Evolutionary conservation across 2,888 invertebrate species (phyloP).

Genomic region (Lucinisca nassula): DNA sequence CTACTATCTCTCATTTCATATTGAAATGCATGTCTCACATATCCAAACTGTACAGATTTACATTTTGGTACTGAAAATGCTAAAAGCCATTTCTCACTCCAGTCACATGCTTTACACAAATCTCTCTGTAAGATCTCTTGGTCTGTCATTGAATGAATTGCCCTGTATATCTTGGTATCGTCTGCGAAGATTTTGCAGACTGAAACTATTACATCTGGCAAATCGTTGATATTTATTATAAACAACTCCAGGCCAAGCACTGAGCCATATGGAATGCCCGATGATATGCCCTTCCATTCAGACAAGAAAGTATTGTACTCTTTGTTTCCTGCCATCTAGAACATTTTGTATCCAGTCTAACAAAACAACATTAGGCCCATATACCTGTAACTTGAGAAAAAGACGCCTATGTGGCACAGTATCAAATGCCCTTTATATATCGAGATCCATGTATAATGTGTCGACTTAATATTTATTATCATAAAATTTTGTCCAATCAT

Average conservation of each 20-base stretch:
- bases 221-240: not conserved
- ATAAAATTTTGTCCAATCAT: too few relatives aligned
- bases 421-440: not conserved
- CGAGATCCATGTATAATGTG: not conserved
- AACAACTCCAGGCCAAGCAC: not conserved
- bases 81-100: not conserved
- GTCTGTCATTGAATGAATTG: not conserved
- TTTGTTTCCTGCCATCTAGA: not conserved
- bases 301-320: too few relatives aligned
- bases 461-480: too few relatives aligned
- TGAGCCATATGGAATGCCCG: not conserved
- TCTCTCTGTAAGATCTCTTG: not conserved
- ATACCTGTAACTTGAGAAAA: not conserved
- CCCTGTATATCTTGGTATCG: not conserved
- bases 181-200: not conserved
- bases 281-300: not conserved
- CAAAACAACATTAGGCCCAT: not conserved
- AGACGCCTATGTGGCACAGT: not conserved
- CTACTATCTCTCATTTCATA: not conserved
- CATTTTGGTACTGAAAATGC: not conserved
- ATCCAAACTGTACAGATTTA: not conserved
- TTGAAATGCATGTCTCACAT: not conserved
- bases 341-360: not conserved
- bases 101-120: not conserved
- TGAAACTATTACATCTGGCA: not conserved